These are phyloP conservation scores for Catajapyx aquilonaris DNA, from an alignment of 1,140 invertebrate species.

Conservation along the genomic window DNA sequence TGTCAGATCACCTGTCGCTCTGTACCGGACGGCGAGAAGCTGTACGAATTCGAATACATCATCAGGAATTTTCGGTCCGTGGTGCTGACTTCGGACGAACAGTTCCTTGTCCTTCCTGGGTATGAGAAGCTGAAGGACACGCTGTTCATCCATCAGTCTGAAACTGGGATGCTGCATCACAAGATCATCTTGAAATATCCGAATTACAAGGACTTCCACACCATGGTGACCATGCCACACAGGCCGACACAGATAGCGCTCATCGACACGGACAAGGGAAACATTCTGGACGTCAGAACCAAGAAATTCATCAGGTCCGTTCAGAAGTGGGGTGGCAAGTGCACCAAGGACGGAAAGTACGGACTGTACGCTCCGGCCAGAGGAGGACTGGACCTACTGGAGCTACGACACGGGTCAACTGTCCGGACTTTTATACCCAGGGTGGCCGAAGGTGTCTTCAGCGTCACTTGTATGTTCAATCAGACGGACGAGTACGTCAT, in stretches of 20 bases:
- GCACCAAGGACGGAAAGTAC: conserved; percentile 68
- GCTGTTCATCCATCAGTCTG: conserved; percentile 59
- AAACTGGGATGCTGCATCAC: conserved; percentile 54
- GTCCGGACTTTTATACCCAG: conserved; percentile 71
- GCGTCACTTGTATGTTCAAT: conserved; percentile 83
- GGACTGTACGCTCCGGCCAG: conserved; percentile 81
- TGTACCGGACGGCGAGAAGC: conserved; percentile 37
- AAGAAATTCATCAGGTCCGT: conserved; percentile 54
- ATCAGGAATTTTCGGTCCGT: conserved; percentile 46
- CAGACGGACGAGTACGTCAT: conserved; percentile 85
- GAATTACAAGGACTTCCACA: conserved; percentile 18
- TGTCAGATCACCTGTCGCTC: conserved; percentile 12
- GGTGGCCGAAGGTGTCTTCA: conserved; percentile 92
- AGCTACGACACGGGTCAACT: conserved; percentile 56
- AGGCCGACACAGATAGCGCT: conserved; percentile 55
- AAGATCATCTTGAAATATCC: conserved; percentile 45
- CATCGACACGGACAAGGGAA: conserved; percentile 76
- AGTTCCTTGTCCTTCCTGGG: conserved; percentile 50
- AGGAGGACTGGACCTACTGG: conserved; percentile 78
- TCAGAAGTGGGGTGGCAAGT: conserved; percentile 60
- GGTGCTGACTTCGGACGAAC: conserved; percentile 59
- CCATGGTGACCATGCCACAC: conserved; percentile 22
- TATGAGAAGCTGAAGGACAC: conserved; percentile 71
- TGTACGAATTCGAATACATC: conserved; percentile 61
- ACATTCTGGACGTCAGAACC: conserved; percentile 57